A percentile compares a stretch with the other conserved stretches of the same genome.
Conservation (phyloP, 2,888 invertebrate species). For the Eristalinus sepulchralis region DNA sequence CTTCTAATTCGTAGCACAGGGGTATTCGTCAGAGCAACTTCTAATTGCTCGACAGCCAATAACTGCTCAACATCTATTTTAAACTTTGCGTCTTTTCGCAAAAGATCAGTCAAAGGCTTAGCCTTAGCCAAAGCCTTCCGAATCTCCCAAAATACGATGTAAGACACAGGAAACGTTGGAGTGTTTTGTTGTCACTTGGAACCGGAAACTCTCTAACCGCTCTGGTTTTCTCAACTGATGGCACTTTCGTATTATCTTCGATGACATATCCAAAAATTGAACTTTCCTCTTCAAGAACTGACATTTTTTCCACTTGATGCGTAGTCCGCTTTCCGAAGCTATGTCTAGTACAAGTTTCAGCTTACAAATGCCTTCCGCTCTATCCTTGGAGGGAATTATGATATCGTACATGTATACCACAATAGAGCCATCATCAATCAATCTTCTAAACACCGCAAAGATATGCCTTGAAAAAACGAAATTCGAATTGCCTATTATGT, state of each 20-base stretch:
- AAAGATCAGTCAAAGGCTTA: not conserved
- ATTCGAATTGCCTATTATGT: slow-evolving; percentile 71
- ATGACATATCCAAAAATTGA: slow-evolving; percentile 18
- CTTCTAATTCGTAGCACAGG: slow-evolving; percentile 55
- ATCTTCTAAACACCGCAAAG: not conserved
- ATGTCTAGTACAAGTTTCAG: not conserved
- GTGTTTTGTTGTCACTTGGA: slow-evolving; percentile 21
- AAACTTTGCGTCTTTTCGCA: not conserved
- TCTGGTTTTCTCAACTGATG: slow-evolving; percentile 44
- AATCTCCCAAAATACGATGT: slow-evolving; percentile 67
- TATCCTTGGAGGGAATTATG: not conserved
- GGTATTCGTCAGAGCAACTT: not conserved
- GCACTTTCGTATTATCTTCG: slow-evolving; percentile 15
- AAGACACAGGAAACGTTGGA: slow-evolving; percentile 59
- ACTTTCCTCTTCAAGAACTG: slow-evolving; percentile 20
- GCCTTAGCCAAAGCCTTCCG: no score
- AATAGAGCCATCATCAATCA: slow-evolving; percentile 24
- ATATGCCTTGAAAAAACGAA: slow-evolving; percentile 9
- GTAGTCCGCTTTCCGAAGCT: not conserved
- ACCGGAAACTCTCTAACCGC: slow-evolving; percentile 38
- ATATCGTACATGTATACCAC: slow-evolving; percentile 31
- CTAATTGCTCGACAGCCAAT: not conserved
- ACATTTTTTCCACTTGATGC: slow-evolving; percentile 32
- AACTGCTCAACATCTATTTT: not conserved
- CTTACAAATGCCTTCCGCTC: slow-evolving; percentile 12